Percentiles rank a stretch among this genome's conserved stretches.
phyloP scores from a whole-genome alignment of 2,888 invertebrate genomes.

The Nomada flava region DNA sequence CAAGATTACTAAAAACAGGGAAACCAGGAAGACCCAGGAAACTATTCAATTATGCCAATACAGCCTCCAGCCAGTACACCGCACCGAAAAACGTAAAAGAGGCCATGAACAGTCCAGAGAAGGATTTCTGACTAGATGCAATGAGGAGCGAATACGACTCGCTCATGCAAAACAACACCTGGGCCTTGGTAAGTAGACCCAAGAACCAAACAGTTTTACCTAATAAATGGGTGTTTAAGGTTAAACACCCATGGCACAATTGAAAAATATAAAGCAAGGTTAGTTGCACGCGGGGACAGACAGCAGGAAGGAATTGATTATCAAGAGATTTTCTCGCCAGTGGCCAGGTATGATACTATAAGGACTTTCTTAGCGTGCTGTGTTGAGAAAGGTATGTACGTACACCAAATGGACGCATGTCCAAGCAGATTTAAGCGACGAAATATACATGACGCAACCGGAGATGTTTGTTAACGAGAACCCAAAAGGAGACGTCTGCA shows the following conservation, averaged over 20 bases:
- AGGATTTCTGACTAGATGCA: slow-evolving; percentile 16
- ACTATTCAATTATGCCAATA: neutral
- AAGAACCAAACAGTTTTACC: neutral
- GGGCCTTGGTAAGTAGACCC: neutral
- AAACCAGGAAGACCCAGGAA: slow-evolving; percentile 78
- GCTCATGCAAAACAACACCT: neutral
- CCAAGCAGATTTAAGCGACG: neutral
- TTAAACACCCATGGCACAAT: neutral
- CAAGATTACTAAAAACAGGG: slow-evolving; percentile 77
- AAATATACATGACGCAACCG: neutral
- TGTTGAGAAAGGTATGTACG: neutral
- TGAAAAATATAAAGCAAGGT: neutral
- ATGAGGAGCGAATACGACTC: neutral
- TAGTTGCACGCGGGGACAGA: neutral
- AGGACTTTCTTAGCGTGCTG: neutral
- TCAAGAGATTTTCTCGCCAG: neutral
- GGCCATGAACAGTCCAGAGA: slow-evolving; percentile 26
- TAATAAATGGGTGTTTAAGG: neutral
- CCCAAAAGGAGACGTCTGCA: slow-evolving; percentile 51
- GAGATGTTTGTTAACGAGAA: slow-evolving; percentile 29
- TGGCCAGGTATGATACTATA: too few species aligned
- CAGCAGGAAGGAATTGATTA: neutral
- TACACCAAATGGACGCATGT: neutral
- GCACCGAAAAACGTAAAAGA: slow-evolving; percentile 32
- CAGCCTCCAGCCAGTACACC: neutral